Evolutionary conservation across 2,888 invertebrate genomes (phyloP).

Genomic region (Julus scanicus): DNA sequence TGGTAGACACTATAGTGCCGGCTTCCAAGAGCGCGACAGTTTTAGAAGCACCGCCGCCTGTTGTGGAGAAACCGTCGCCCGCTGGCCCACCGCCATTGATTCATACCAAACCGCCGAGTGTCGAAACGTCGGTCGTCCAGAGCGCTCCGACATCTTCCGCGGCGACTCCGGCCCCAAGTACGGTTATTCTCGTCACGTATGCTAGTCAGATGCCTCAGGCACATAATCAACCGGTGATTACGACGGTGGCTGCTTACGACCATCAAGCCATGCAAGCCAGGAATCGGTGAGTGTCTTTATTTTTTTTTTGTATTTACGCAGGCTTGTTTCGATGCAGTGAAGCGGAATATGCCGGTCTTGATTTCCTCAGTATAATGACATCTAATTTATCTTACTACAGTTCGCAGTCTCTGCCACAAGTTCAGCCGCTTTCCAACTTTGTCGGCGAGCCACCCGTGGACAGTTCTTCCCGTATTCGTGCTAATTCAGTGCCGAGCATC

Average conservation of each 20-base stretch:
- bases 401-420: slow-evolving; percentile 56
- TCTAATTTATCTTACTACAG: slow-evolving; percentile 12
- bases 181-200: neutral
- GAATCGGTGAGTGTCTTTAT: neutral
- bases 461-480: slow-evolving; percentile 52
- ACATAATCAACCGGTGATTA: neutral
- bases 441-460: slow-evolving; percentile 56
- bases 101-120: slow-evolving; percentile 41
- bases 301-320: too few species aligned
- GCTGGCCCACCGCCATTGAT: slow-evolving; percentile 49
- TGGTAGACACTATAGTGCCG: neutral
- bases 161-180: neutral
- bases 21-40: neutral
- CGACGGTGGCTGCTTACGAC: neutral
- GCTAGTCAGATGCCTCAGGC: slow-evolving; percentile 11
- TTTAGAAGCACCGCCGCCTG: neutral
- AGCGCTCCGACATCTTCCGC: neutral
- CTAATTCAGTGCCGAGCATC: slow-evolving; percentile 56
- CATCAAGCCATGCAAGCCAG: neutral
- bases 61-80: neutral
- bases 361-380: neutral
- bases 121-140: slow-evolving; percentile 48
- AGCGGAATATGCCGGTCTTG: neutral
- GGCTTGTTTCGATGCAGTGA: neutral
- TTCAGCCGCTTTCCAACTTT: slow-evolving; percentile 53